These are phyloP conservation scores for Mustelus asterias DNA, from an alignment of 2,113 vertebrate genomes.

Conservation along the genomic window DNA sequence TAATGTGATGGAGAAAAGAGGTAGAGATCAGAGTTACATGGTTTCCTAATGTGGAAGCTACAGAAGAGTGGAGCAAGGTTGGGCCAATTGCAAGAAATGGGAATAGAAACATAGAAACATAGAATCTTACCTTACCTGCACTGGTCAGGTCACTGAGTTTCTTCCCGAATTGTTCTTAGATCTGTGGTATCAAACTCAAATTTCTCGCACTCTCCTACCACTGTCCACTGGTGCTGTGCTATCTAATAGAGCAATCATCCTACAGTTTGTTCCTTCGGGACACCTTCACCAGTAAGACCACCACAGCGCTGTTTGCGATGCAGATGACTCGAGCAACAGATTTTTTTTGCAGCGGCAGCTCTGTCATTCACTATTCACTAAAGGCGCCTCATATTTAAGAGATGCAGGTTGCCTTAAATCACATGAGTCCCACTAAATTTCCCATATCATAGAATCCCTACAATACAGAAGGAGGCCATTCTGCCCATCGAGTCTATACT, in stretches of 20 bases:
- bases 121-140: neutral
- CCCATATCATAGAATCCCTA: too few species aligned
- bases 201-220: neutral
- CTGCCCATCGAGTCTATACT: too few species aligned
- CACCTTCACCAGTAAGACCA: neutral
- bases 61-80: neutral
- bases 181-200: neutral
- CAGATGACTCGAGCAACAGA: neutral
- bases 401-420: neutral
- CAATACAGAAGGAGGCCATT: too few species aligned
- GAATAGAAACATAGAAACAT: too few species aligned
- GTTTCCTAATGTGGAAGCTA: neutral
- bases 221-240: neutral
- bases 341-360: neutral
- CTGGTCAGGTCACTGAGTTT: neutral
- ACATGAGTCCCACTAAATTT: neutral
- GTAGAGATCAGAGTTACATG: neutral
- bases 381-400: neutral
- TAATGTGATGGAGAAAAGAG: neutral
- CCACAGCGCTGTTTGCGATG: neutral
- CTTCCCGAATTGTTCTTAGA: neutral
- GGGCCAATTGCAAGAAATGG: neutral
- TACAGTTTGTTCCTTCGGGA: neutral
- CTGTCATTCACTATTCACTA: neutral
- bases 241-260: neutral